Base-by-base conservation (phyloP, 2,113 vertebrate species). In the Etheostoma spectabile region DNA sequence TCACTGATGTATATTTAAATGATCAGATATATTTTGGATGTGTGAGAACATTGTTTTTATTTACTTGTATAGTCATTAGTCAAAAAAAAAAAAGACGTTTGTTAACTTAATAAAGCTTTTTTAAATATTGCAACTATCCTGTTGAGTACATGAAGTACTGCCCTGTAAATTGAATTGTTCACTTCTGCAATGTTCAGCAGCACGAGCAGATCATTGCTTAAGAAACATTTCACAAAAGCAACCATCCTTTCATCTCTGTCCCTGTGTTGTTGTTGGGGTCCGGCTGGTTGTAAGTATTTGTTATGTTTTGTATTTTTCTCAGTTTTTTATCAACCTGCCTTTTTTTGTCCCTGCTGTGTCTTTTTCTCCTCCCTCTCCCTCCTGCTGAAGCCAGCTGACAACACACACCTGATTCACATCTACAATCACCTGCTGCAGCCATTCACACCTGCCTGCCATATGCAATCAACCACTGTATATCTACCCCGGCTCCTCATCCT, bases 171-270 rank as follows among this genome's bases (percentile, higher is more conserved):
- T 8, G 0, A 38, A 30, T 1, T 62, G 72, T 19, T 11, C 6
- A 19, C 10, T 63, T 45, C 6, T 6, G 45, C 19, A 80, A 77
- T 57, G 19, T 75, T 77, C 30, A 48, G 45, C 16, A 16, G 24
- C 14, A 21, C 6, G 10, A 55, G 24, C 22, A 60, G 77, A 74
- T 61, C 38, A 67, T 88, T 91, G 4, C 81, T 19, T 21, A 18
- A 73, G 15, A 49, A 45, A 27, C 4, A 38, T 88, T 84, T 82
- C 75, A 57, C 13, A 6, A 60, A 12, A 13, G 7, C 15, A 0
- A 52, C 12, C 45, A 22, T 61, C 10, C 27, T 35, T 49, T 76
- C 24, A n/a, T 10, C 38, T 67, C 48, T 53, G 22, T 18, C 8
- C 3, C 2, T 30, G 4, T 30, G 2, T 30, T 30, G 30, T 30